phyloP scores from a whole-genome alignment of 2,888 invertebrate genomes.

The Merodon equestris region DNA sequence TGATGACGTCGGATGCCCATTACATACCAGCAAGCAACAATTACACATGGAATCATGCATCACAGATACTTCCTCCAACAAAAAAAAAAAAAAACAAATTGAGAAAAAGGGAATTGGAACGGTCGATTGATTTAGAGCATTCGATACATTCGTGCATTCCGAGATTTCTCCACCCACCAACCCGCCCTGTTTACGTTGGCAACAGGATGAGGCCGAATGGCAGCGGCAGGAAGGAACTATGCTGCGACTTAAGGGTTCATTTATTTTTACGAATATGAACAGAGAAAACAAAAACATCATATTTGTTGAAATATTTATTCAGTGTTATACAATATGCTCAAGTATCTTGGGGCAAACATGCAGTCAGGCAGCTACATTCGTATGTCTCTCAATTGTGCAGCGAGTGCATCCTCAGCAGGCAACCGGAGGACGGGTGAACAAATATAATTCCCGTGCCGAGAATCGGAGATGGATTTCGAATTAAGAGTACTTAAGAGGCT shows the following conservation, averaged over 20 bases:
- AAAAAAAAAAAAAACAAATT: constrained; percentile 19
- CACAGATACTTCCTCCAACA: constrained; percentile 43
- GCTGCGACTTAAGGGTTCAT: constrained; percentile 63
- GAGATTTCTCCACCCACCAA: constrained; percentile 19
- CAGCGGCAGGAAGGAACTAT: neutral
- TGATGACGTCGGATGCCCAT: constrained; percentile 21
- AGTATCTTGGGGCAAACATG: constrained; percentile 1
- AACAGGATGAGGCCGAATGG: constrained; percentile 4
- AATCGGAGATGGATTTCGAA: constrained; percentile 55
- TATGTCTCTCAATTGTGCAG: constrained; percentile 2
- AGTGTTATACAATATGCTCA: constrained; percentile 44
- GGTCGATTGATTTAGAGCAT: constrained; percentile 65
- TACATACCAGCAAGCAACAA: constrained; percentile 51
- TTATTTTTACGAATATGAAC: constrained; percentile 68
- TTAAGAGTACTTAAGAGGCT: constrained; percentile 44
- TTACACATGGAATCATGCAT: constrained; percentile 48
- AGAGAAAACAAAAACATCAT: constrained; percentile 48
- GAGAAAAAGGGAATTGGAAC: constrained; percentile 12
- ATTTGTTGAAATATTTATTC: constrained; percentile 68
- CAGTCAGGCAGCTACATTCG: too few species aligned
- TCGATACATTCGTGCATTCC: too few species aligned
- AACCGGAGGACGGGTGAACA: constrained; percentile 14
- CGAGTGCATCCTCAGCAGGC: constrained; percentile 17
- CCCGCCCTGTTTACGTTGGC: constrained; percentile 47
- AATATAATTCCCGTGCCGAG: constrained; percentile 49